Base-by-base conservation (phyloP, 2,113 vertebrate species). In the Calcarius ornatus region DNA sequence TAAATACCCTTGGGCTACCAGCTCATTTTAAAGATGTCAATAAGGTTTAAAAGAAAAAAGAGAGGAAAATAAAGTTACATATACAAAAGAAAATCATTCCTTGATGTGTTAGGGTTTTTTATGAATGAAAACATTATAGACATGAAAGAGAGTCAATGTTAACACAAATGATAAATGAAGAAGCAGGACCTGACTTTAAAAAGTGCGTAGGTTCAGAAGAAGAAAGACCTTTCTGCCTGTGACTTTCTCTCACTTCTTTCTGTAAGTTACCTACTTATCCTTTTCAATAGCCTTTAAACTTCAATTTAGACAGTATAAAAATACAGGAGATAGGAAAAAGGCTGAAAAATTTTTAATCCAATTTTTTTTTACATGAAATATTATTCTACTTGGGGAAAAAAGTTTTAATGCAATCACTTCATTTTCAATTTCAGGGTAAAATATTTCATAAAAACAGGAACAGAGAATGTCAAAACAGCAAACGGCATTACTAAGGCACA, bases 291-390 rank as follows among this genome's bases (percentile, higher is more conserved):
- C 15, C 40, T 76, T 71, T 79, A 42, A 70, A 73, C 20, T 48
- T 66, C 33, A 70, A 71, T 8, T 78, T 59, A 63, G 4, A 56
- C 3, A 60, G 56, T 54, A 76, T 7, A 75, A 61, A 87, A 84
- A 54, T 27, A 66, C 0, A 87, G 28, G 6, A 54, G 4, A 13
- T 30, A 66, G 6, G 9, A 25, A 66, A 72, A 61, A 50, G 2
- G 1, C 18, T 40, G 25, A 57, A 77, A 78, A 86, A 6, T 0
- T 22, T 50, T 37, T 53, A 15, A 50, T 30, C 6, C 0, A 0
- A 15, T 47, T 56, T 73, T 50, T 35, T 47, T 18, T 28, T 16
- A 42, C 4, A 30, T 53, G 6, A 83, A 80, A 15, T 81, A 18
- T 72, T 80, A 42, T 30, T 64, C 15, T 73, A 53, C 5, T 25